These are phyloP conservation scores for Pocillopora grandis DNA, from an alignment of 92 coral and sea anemone genomes.

Conservation along the genomic window DNA sequence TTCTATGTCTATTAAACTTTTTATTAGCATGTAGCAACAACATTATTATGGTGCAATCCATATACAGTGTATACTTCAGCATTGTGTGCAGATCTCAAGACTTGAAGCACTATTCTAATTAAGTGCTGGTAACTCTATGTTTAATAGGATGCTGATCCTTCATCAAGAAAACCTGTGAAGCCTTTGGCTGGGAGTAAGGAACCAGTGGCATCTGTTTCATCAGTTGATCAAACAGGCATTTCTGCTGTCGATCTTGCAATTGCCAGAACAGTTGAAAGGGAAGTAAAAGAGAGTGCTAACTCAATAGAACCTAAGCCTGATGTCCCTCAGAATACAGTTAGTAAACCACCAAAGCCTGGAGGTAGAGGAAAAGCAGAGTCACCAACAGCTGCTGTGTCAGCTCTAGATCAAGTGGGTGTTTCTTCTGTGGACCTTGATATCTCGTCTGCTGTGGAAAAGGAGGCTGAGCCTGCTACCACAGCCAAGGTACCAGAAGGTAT, in stretches of 20 bases:
- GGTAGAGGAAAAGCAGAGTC: slow-evolving; percentile 16
- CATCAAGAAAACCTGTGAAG: slow-evolving; percentile 17
- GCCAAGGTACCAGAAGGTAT: not conserved
- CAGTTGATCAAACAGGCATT: slow-evolving; percentile 81
- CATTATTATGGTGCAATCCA: too few relatives aligned
- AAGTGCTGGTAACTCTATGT: too few relatives aligned
- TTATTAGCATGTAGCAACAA: too few relatives aligned
- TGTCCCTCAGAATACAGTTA: slow-evolving; percentile 1
- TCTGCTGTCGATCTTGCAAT: slow-evolving; percentile 95
- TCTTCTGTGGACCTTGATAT: slow-evolving; percentile 74
- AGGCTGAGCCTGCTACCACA: slow-evolving; percentile 4
- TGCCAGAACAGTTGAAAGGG: slow-evolving; percentile 80
- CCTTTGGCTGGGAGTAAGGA: slow-evolving; percentile 3
- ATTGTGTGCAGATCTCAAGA: too few relatives aligned
- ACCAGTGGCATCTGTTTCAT: slow-evolving; percentile 80
- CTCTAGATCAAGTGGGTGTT: slow-evolving; percentile 71
- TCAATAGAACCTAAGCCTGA: slow-evolving; percentile 16
- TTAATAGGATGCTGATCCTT: slow-evolving; percentile 17
- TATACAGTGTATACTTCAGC: too few relatives aligned
- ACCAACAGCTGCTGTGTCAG: slow-evolving; percentile 59
- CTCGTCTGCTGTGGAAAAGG: slow-evolving; percentile 53
- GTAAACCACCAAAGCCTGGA: slow-evolving; percentile 35
- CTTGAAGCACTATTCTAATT: too few relatives aligned
- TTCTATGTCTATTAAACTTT: too few relatives aligned
- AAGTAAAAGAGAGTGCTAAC: slow-evolving; percentile 44